Evolutionary conservation across 2,888 invertebrate species (phyloP).

Genomic region (Volucella inflata): DNA sequence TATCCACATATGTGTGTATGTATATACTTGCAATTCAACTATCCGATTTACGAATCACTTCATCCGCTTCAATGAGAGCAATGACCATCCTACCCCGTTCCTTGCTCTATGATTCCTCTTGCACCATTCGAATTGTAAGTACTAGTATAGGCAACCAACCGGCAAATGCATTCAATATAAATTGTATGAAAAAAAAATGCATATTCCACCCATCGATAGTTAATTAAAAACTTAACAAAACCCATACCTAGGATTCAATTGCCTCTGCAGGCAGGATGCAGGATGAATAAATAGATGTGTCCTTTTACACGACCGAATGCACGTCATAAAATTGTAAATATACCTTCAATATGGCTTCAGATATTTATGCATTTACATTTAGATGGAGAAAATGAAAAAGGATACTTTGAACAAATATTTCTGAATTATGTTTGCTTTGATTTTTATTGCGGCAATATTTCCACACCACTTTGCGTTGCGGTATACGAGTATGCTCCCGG

Average conservation of each 20-base stretch:
- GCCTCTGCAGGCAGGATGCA: background rate
- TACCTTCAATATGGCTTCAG: conserved; percentile 9
- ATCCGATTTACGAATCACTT: conserved; percentile 62
- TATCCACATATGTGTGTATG: too few relatives aligned
- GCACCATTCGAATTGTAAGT: background rate
- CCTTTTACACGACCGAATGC: conserved; percentile 51
- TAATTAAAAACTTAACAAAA: conserved; percentile 41
- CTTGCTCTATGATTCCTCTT: background rate
- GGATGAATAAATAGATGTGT: background rate
- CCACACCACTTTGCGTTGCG: conserved; percentile 11
- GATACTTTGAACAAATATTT: conserved; percentile 54
- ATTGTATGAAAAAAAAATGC: conserved; percentile 42
- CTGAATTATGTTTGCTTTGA: conserved; percentile 57
- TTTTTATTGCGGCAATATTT: conserved; percentile 49
- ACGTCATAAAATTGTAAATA: conserved; percentile 60
- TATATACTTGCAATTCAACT: background rate
- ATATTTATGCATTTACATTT: conserved; percentile 1
- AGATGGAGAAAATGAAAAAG: conserved; percentile 36
- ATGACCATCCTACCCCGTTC: conserved; percentile 28
- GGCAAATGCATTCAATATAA: conserved; percentile 32
- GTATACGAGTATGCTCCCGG: conserved; percentile 9
- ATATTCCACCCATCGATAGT: conserved; percentile 31
- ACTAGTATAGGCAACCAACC: too few relatives aligned
- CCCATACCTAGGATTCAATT: conserved; percentile 22
- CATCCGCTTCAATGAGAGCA: conserved; percentile 54